phyloP scores from a whole-genome alignment of 2,888 invertebrate species.

The Chrysina gloriosa region DNA sequence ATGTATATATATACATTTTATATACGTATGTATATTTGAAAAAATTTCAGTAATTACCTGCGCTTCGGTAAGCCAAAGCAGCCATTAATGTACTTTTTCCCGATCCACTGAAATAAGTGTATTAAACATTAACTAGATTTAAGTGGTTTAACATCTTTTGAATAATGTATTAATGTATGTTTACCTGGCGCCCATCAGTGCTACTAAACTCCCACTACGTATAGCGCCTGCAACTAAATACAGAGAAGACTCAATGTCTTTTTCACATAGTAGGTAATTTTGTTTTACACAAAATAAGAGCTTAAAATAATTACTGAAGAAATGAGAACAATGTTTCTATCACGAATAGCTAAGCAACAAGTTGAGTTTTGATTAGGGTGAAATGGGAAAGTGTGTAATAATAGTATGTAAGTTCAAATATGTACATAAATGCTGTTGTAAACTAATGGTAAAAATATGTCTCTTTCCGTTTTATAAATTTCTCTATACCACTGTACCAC shows the following conservation, averaged over 20 bases:
- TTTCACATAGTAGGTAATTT: neutral
- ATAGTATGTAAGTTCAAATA: too few species aligned
- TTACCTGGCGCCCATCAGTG: conserved; percentile 87
- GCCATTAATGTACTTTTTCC: conserved; percentile 92
- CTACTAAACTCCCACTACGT: conserved; percentile 83
- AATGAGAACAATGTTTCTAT: too few species aligned
- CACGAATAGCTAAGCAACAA: too few species aligned
- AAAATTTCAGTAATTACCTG: conserved; percentile 70
- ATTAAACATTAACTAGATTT: neutral
- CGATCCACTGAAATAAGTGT: conserved; percentile 75
- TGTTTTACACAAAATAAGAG: conserved; percentile 14
- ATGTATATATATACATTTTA: neutral
- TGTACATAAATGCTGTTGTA: too few species aligned
- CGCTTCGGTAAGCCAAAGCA: conserved; percentile 80
- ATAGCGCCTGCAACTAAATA: conserved; percentile 81
- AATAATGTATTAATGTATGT: conserved; percentile 22
- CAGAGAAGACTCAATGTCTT: neutral
- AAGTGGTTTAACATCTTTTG: neutral
- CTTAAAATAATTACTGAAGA: too few species aligned
- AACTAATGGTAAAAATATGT: too few species aligned
- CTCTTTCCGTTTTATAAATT: too few species aligned
- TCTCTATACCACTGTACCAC: too few species aligned
- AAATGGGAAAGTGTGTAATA: too few species aligned
- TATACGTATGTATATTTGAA: too few species aligned
- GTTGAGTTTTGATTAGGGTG: too few species aligned